Base-by-base conservation (phyloP, 1,140 invertebrate genomes). In the Lucilia cuprina region DNA sequence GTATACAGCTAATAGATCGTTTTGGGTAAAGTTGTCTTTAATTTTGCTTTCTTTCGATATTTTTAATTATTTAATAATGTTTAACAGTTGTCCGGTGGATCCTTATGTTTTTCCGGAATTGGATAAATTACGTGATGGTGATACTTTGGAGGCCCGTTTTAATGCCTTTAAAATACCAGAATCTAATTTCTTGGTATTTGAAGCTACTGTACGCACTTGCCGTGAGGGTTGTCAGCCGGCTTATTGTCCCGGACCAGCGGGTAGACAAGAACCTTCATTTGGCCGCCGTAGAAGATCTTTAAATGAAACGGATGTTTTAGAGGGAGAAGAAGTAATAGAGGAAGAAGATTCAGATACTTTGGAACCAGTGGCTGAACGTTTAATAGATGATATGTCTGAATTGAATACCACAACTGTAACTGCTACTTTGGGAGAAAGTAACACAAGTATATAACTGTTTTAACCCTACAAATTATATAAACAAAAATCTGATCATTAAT, bases 121-220 rank as follows among this genome's bases (percentile, higher is more conserved):
- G 85, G 97, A 98, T 88, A 95, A 96, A 88, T 93, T 96, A 1
- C 93, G 97, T 30, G 96, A 95, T 87, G 96, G 96, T 0, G 96
- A 97, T 87, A 97, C 96, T 12, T 92, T 98, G 9, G 97, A 98
- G 92, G 96, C 97, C 0, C 93, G 96, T 86, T 98, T 98, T 89
- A 97, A 98, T 91, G 97, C 97, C 2, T 98, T 98, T 87, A 98
- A 98, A 92, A 97, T 98, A 87, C 97, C 97, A 0, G 97, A 98
- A 92, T 98, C 97, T 0, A 98, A 98, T 90, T 97, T 97, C 92
- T 90, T 98, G 77, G 96, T 98, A 1, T 98, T 98, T 89, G 97
- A 98, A 92, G 97, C 97, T 0, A 98, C 96, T 0, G 97, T 98
- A 0, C 92, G 96, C 84, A 97, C 96, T 0, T 98, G 97, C 87